Evolutionary conservation across 2,113 vertebrate genomes (phyloP), one percentile per base, ranked within the genome.

Genomic region (Salvelinus sp.): DNA sequence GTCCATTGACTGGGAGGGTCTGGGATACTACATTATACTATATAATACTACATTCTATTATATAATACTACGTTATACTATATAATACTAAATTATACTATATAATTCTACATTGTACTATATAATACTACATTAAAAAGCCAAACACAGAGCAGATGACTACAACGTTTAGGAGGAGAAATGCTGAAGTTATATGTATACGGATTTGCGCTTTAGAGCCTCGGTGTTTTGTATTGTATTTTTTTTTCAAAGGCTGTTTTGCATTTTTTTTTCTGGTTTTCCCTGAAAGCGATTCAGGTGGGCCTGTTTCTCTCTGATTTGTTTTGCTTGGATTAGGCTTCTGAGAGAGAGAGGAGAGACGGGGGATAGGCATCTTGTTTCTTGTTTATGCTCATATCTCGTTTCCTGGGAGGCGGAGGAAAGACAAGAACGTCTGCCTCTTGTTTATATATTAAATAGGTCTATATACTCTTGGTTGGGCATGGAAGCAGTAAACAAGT

Each of bases 181-280:
- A 85, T 86, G 90, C 92, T 92, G 92, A 92, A 89, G 90, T 87
- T 85, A 54, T 18, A 81, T 85, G 81, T 83, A 76, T 83, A 79
- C 82, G 86, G 89, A 89, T 87, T 91, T 92, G 83, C 83, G 85
- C 79, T 86, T 70, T 44, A 44, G 80, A 79, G 85, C 72, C 73
- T 72, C 50, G 25, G 74, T 44, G 38, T 44, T 44, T 44, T 9
- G 10, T 9, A 44, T 44, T 44, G 38, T 44, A 10, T 10, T 18
- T 6, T 70, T 44, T 10, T 9, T 79, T 1, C 7, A 44, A 44
- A 10, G 84, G 71, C 88, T 91, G 82, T 89, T 93, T 93, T 91
- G 90, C 92, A 93, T 93, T 92, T 92, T 44, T 90, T 92, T 89
- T 88, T 90, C 87, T 78, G 69, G 48, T 83, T 88, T 78, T 87